phyloP scores from a whole-genome alignment of 1,140 invertebrate genomes.

The Diploscapter pachys region DNA sequence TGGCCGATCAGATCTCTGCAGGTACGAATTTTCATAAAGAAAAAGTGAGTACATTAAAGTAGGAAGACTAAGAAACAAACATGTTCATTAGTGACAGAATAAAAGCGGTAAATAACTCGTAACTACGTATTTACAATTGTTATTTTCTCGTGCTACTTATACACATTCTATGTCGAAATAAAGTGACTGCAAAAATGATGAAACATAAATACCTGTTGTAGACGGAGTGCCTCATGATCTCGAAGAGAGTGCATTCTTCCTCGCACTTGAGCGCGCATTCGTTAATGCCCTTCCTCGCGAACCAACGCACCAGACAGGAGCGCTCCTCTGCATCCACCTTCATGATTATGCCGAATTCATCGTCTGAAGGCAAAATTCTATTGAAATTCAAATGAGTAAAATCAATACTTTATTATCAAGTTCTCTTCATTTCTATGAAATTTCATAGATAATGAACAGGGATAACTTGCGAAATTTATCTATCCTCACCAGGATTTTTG shows the following conservation, averaged over 20 bases:
- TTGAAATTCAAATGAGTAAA: no score
- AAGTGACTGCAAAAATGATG: neutral
- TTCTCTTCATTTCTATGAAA: no score
- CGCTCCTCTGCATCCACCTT: constrained; percentile 81
- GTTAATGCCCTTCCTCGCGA: constrained; percentile 89
- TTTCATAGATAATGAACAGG: no score
- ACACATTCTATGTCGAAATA: neutral
- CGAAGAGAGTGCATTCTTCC: constrained; percentile 17
- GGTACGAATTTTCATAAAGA: neutral
- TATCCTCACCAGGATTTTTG: constrained; percentile 53
- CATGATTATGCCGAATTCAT: constrained; percentile 93
- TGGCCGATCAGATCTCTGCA: neutral
- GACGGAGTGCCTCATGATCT: constrained; percentile 7
- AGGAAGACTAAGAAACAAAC: no score
- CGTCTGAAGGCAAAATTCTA: constrained; percentile 68
- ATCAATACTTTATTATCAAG: no score
- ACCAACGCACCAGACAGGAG: constrained; percentile 87
- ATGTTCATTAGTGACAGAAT: no score
- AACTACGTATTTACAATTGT: neutral
- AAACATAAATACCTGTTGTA: constrained; percentile 9
- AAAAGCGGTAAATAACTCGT: no score
- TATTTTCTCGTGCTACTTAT: neutral
- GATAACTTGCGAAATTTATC: constrained; percentile 67
- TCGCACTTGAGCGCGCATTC: neutral
- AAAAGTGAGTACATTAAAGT: no score